Evolutionary conservation across 2,113 vertebrate species (phyloP).

Genomic region (Percina caprodes): DNA sequence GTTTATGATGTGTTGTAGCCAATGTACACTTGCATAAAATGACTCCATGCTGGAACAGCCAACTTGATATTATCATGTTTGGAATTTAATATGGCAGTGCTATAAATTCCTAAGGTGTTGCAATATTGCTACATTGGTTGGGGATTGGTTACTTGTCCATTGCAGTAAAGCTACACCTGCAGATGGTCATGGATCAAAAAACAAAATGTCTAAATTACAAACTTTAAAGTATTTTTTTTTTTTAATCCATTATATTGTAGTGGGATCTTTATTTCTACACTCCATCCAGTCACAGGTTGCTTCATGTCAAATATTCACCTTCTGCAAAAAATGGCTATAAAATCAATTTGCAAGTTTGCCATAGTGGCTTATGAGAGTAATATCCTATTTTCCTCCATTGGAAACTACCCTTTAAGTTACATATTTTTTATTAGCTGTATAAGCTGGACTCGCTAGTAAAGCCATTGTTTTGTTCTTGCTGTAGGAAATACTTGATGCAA

Average conservation of each 20-base stretch:
- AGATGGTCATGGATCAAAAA: slow-evolving; percentile 24
- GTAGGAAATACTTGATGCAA: not conserved
- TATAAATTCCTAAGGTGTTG: slow-evolving; percentile 45
- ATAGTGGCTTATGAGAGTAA: not conserved
- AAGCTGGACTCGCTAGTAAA: not conserved
- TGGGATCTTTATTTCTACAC: not conserved
- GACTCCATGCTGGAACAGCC: not conserved
- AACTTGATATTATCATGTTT: slow-evolving; percentile 12
- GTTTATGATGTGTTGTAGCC: not conserved
- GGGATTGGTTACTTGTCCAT: slow-evolving; percentile 56
- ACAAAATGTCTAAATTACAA: not conserved
- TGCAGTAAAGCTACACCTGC: slow-evolving; percentile 69
- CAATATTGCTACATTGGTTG: slow-evolving; percentile 21
- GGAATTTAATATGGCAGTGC: slow-evolving; percentile 24
- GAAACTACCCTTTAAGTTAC: not conserved
- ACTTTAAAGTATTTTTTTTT: not conserved
- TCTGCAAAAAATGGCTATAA: not conserved
- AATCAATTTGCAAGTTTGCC: not conserved
- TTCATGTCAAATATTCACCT: not conserved
- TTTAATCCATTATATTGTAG: not conserved
- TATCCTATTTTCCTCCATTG: not conserved
- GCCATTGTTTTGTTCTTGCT: not conserved
- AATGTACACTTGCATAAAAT: not conserved
- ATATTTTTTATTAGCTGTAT: not conserved
- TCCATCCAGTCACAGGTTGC: not conserved